Conservation (phyloP, 2,888 invertebrate species). For the Zaprionus bogoriensis region DNA sequence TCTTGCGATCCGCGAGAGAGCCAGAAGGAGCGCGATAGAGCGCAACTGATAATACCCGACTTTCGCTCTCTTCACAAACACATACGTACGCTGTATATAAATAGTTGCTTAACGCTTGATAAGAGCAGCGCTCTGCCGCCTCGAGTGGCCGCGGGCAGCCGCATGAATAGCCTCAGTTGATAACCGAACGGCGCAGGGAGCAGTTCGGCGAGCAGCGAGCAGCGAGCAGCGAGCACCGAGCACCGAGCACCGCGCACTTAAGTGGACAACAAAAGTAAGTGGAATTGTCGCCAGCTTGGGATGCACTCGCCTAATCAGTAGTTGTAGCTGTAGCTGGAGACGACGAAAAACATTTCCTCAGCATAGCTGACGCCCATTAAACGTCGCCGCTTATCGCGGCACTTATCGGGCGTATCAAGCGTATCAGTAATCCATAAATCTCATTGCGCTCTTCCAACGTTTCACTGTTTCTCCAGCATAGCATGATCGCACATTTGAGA, state of each 20-base stretch:
- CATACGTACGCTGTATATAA: background rate
- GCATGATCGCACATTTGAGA: conserved; percentile 64
- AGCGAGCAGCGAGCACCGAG: conserved; percentile 3
- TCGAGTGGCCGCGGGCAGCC: background rate
- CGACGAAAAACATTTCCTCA: conserved; percentile 12
- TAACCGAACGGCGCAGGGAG: conserved; percentile 43
- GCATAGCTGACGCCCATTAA: conserved; percentile 10
- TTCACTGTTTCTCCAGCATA: conserved; percentile 13
- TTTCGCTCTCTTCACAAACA: background rate
- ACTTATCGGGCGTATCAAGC: conserved; percentile 52
- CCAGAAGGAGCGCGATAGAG: background rate
- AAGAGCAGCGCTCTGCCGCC: conserved; percentile 15
- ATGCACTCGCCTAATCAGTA: conserved; percentile 44
- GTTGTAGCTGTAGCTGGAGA: background rate
- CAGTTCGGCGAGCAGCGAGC: conserved; percentile 27
- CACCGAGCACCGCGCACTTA: conserved; percentile 13
- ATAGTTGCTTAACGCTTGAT: conserved; percentile 18
- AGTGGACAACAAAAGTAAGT: conserved; percentile 47
- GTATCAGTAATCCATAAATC: conserved; percentile 64
- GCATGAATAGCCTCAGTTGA: conserved; percentile 50
- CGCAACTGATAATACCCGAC: background rate
- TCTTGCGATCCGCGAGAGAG: background rate
- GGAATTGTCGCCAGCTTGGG: background rate
- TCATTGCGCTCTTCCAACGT: conserved; percentile 16
- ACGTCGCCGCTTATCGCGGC: conserved; percentile 46